Base-by-base conservation (phyloP, 2,888 invertebrate genomes). In the Lottia scabra region DNA sequence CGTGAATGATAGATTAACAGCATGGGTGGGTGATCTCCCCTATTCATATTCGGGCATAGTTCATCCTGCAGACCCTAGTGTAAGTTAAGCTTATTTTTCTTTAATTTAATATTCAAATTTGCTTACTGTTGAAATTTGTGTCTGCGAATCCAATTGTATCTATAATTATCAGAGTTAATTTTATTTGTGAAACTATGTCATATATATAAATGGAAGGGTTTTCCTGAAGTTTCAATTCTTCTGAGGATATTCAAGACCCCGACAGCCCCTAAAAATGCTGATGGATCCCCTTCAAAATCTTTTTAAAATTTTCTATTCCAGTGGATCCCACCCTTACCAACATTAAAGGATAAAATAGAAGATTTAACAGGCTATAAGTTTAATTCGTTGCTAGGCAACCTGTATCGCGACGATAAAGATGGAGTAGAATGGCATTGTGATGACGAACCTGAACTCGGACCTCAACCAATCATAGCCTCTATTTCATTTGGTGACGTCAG, bases 11-110 rank as follows among this genome's bases (percentile, higher is more conserved):
- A 79, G 91, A 70, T 83, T 91, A 43, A 89, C 91, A 38, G 89
- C 90, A 0, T 91, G 91, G 91, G 89, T 88, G 79, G 91, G 91
- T 1, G 90, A 91, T 5, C 86, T 88, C 71, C 88, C 90, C 15
- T 91, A 91, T 79, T 81, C 87, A 8, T 90, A 91, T 78, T 88
- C 89, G 63, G 90, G 91, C 10, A 78, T 87, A 2, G 84, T 81
- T 23, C 56, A 56, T 19, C 56, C 19, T 56, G 86, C 85, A 69
- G 78, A 81, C 26, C 76, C 85, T 6, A 75, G 87, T 77, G 89
- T 88, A 76, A 68, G 76, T 74, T n/a, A 19, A 44, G 10, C n/a
- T 30, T 30, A 30, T 30, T 30, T 2, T 30, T 30, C n/a, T n/a
- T n/a, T n/a, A n/a, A n/a, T n/a, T n/a, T n/a, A n/a, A n/a, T n/a